These are phyloP conservation scores for Drosophila prosaltans DNA, from an alignment of 1,140 invertebrate species.

Conservation along the genomic window DNA sequence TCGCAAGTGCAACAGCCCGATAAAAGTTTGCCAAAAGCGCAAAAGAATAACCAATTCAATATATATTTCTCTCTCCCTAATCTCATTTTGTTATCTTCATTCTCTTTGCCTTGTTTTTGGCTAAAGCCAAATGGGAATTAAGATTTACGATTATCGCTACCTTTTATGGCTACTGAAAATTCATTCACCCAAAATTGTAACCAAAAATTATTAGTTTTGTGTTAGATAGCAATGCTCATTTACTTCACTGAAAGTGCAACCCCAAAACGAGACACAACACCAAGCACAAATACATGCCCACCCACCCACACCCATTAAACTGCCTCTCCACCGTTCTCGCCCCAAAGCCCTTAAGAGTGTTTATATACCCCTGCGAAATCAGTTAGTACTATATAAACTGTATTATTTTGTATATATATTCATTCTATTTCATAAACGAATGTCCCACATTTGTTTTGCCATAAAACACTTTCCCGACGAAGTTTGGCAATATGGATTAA, in stretches of 20 bases:
- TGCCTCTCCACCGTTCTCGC: not conserved
- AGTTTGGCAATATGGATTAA: too few species aligned
- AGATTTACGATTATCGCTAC: slow-evolving; percentile 63
- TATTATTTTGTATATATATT: not conserved
- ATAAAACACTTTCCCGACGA: too few species aligned
- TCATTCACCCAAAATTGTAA: slow-evolving; percentile 71
- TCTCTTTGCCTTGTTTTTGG: slow-evolving; percentile 16
- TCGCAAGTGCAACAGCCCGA: slow-evolving; percentile 60
- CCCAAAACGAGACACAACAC: slow-evolving; percentile 65
- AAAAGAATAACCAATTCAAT: not conserved
- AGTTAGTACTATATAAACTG: too few species aligned
- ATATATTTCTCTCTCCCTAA: not conserved
- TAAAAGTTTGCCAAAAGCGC: slow-evolving; percentile 16
- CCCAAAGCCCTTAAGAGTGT: not conserved
- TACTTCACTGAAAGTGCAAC: slow-evolving; percentile 70
- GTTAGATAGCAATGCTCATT: slow-evolving; percentile 83
- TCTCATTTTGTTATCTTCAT: not conserved
- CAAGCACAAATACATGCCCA: slow-evolving; percentile 14
- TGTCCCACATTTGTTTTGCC: too few species aligned
- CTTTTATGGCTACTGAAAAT: slow-evolving; percentile 74
- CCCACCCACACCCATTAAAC: not conserved
- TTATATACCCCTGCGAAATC: not conserved
- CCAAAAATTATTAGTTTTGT: slow-evolving; percentile 82
- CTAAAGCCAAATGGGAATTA: slow-evolving; percentile 34
- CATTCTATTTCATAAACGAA: slow-evolving; percentile 4